A percentile compares a stretch with the other conserved stretches of the same genome.
phyloP scores from a whole-genome alignment of 30 jellyfish, hydroid and myxozoan species.

The Turritopsis dohrnii region DNA sequence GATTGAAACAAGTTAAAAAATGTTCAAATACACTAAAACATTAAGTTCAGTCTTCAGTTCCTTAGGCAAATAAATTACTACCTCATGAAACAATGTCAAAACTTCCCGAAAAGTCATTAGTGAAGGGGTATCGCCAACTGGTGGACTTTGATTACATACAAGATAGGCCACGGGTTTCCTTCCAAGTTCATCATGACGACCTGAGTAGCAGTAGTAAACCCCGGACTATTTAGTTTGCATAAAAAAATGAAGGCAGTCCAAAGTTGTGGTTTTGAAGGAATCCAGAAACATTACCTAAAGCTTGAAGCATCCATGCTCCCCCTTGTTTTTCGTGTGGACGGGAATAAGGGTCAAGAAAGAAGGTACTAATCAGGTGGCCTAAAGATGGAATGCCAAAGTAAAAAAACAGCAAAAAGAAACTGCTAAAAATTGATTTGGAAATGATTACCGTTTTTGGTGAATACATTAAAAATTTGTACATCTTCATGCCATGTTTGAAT shows the following conservation, averaged over 20 bases:
- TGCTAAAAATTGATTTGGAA: background rate
- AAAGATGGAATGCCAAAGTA: background rate
- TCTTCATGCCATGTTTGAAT: conserved; percentile 57
- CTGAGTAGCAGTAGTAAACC: too few species aligned
- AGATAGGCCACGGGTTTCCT: conserved; percentile 75
- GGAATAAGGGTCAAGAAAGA: conserved; percentile 72
- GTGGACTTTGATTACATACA: conserved; percentile 83
- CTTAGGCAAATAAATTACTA: too few species aligned
- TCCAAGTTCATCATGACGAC: conserved; percentile 51
- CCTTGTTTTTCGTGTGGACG: conserved; percentile 72
- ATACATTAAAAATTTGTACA: conserved; percentile 40
- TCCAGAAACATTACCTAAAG: conserved; percentile 42
- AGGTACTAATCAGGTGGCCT: conserved; percentile 64
- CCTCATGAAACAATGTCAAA: conserved; percentile 81
- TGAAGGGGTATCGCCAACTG: conserved; percentile 62
- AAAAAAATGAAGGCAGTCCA: background rate
- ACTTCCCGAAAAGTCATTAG: conserved; percentile 73
- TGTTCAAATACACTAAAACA: background rate
- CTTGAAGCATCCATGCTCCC: conserved; percentile 87
- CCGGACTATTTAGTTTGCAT: too few species aligned
- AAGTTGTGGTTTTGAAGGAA: too few species aligned
- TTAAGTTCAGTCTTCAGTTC: background rate
- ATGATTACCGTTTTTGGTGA: conserved; percentile 44
- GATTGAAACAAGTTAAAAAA: background rate
- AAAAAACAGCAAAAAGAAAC: background rate